Conservation (phyloP, 2,113 vertebrate species). For the Eublepharis macularius region DNA sequence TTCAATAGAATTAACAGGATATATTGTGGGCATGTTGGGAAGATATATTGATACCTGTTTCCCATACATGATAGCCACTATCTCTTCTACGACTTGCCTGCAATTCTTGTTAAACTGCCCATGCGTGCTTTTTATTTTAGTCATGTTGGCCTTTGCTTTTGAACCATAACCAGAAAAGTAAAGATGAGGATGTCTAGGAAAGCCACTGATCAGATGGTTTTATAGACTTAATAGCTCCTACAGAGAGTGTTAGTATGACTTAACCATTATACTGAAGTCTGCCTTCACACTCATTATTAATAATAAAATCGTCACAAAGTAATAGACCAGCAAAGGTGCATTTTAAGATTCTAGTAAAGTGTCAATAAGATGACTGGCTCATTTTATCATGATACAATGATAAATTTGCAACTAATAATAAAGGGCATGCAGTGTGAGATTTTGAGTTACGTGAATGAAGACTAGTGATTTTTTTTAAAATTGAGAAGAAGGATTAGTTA, state of each 20-base stretch:
- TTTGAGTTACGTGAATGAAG: slow-evolving; percentile 46
- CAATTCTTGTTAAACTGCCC: not conserved
- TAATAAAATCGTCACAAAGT: slow-evolving; percentile 51
- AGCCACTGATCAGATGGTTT: slow-evolving; percentile 49
- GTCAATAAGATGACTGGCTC: slow-evolving; percentile 58
- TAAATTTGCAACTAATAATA: slow-evolving; percentile 47
- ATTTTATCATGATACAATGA: slow-evolving; percentile 38
- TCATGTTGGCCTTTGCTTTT: slow-evolving; percentile 32
- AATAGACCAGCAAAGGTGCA: slow-evolving; percentile 38
- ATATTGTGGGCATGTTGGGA: too few relatives aligned
- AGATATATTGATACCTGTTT: too few relatives aligned
- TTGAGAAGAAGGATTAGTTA: slow-evolving; percentile 40
- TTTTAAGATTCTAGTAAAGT: slow-evolving; percentile 60
- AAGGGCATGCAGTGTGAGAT: slow-evolving; percentile 44
- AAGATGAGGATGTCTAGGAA: slow-evolving; percentile 39
- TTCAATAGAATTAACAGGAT: too few relatives aligned
- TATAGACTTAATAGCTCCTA: slow-evolving; percentile 50
- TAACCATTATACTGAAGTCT: slow-evolving; percentile 47
- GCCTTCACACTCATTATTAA: slow-evolving; percentile 55
- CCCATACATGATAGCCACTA: not conserved
- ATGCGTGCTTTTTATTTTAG: not conserved
- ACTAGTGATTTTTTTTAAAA: slow-evolving; percentile 28
- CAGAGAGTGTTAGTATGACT: not conserved
- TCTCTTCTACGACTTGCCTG: too few relatives aligned
- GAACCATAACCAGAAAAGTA: slow-evolving; percentile 1